Evolutionary conservation across 2,113 vertebrate genomes (phyloP).

Genomic region (Motacilla alba): DNA sequence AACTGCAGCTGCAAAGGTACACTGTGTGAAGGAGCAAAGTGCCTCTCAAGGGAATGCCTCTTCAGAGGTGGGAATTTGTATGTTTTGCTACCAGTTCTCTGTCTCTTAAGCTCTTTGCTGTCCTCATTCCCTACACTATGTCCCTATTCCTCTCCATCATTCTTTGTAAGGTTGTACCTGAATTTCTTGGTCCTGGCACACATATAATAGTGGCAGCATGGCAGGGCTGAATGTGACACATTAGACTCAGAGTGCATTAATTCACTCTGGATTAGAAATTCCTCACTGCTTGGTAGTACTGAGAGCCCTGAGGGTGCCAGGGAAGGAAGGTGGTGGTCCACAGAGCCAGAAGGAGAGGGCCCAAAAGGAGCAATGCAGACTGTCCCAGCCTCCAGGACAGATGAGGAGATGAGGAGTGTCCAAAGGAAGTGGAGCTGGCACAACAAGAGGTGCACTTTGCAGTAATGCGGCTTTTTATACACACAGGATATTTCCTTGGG

Average conservation of each 20-base stretch:
- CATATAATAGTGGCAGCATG: rapidly evolving
- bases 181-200: not conserved
- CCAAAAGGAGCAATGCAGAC: rapidly evolving
- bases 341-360: not conserved
- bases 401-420: not conserved
- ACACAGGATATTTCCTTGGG: not conserved
- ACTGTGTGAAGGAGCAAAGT: not conserved
- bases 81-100: not conserved
- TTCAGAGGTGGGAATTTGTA: not conserved
- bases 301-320: not conserved
- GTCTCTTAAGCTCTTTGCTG: not conserved
- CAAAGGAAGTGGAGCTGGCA: not conserved
- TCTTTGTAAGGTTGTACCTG: not conserved
- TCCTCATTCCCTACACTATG: not conserved
- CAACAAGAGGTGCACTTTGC: not conserved
- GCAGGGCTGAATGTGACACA: rapidly evolving
- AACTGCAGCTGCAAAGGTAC: not conserved
- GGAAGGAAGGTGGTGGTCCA: not conserved
- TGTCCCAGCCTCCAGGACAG: rapidly evolving
- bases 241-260: not conserved
- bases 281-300: not conserved
- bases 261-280: not conserved
- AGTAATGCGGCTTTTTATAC: not conserved
- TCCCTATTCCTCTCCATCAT: not conserved
- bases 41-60: not conserved